A percentile compares a stretch with the other conserved stretches of the same genome.
These are phyloP conservation scores for Neosilurus mollespiculum DNA, from an alignment of 2,797 vertebrate genomes.

Conservation along the genomic window DNA sequence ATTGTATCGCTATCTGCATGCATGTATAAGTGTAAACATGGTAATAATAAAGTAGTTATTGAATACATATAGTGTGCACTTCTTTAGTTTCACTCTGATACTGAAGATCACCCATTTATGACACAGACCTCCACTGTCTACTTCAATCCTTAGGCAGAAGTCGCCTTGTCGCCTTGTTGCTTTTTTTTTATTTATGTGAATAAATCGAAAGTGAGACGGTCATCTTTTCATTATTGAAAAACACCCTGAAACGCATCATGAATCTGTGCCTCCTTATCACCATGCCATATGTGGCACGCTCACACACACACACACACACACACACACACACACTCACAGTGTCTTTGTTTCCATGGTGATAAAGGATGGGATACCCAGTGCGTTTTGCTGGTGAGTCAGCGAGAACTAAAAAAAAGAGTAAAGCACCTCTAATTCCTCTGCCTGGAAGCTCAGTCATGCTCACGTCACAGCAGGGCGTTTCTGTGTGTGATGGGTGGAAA, in stretches of 20 bases:
- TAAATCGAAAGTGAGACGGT: background rate
- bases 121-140: background rate
- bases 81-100: too few species aligned
- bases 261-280: slow-evolving; percentile 26
- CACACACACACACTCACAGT: slow-evolving; percentile 4
- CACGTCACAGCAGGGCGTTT: slow-evolving; percentile 15
- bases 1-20: background rate
- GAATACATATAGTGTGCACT: background rate
- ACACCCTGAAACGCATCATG: background rate
- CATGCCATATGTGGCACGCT: slow-evolving; percentile 37
- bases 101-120: background rate
- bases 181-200: background rate
- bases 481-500: background rate
- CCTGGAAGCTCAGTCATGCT: slow-evolving; percentile 38
- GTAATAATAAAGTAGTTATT: background rate
- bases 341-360: slow-evolving; percentile 50
- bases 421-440: slow-evolving; percentile 31
- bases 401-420: slow-evolving; percentile 15
- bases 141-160: background rate
- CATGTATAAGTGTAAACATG: background rate
- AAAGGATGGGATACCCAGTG: slow-evolving; percentile 39
- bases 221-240: background rate
- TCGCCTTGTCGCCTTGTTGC: background rate
- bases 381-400: slow-evolving; percentile 54
- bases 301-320: slow-evolving; percentile 1